These are phyloP conservation scores for Octonoba sinensis DNA, from an alignment of 2,888 invertebrate genomes.

Conservation along the genomic window DNA sequence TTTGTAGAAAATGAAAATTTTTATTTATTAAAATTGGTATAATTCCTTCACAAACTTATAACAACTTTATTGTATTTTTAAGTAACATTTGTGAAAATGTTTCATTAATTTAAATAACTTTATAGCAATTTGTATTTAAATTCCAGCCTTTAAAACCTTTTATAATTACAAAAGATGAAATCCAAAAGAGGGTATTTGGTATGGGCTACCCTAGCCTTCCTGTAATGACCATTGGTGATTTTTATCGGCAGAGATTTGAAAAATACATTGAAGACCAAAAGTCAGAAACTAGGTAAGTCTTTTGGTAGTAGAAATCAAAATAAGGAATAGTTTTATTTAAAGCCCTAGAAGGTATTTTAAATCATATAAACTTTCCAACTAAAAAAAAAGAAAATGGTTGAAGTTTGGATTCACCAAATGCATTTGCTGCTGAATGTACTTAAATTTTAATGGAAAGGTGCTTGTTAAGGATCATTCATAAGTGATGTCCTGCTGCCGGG, in stretches of 20 bases:
- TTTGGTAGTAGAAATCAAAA: not conserved
- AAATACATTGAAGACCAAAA: constrained; percentile 79
- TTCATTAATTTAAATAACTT: not conserved
- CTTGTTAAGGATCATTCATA: too few species aligned
- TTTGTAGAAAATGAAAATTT: too few species aligned
- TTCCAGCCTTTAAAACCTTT: constrained; percentile 80
- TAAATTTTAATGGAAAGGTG: too few species aligned
- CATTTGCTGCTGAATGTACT: too few species aligned
- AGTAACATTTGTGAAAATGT: not conserved
- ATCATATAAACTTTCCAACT: not conserved
- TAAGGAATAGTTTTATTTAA: too few species aligned
- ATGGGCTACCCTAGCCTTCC: constrained; percentile 95
- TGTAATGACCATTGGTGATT: constrained; percentile 92
- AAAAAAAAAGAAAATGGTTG: too few species aligned
- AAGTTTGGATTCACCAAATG: too few species aligned
- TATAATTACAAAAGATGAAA: constrained; percentile 87
- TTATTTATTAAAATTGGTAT: not conserved
- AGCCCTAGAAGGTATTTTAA: too few species aligned
- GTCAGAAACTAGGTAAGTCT: not conserved
- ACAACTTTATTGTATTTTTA: not conserved
- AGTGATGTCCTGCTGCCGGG: too few species aligned
- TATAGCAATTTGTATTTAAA: not conserved
- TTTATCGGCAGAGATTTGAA: constrained; percentile 87
- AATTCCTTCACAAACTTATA: not conserved
- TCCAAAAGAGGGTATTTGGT: constrained; percentile 94